phyloP scores from a whole-genome alignment of 2,113 vertebrate species.

The Propithecus coquereli region DNA sequence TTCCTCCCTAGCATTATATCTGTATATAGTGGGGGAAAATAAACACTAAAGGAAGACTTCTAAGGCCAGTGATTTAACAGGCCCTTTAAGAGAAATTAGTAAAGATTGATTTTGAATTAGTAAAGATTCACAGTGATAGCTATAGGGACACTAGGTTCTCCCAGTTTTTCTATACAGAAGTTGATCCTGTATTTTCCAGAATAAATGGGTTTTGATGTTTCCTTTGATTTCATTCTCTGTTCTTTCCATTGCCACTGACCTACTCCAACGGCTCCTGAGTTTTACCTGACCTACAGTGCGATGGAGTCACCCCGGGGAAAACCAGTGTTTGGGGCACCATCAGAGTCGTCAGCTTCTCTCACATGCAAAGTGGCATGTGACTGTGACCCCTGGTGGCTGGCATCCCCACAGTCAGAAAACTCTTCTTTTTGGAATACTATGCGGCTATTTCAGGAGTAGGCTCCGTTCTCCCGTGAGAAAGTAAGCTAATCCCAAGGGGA shows the following conservation, averaged over 20 bases:
- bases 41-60: not conserved
- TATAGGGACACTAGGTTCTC: not conserved
- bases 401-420: not conserved
- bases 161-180: not conserved
- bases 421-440: not conserved
- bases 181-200: not conserved
- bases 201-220: not conserved
- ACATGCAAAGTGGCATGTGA: not conserved
- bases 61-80: not conserved
- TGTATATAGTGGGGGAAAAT: not conserved
- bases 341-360: not conserved
- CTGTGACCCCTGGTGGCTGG: not conserved
- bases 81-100: not conserved
- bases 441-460: not conserved
- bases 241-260: not conserved
- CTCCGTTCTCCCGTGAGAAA: not conserved
- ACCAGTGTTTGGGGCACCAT: not conserved
- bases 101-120: not conserved
- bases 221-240: not conserved
- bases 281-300: not conserved
- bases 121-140: not conserved
- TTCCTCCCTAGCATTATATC: not conserved
- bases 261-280: not conserved
- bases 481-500: not conserved
- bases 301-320: not conserved